phyloP scores from a whole-genome alignment of 2,113 vertebrate genomes.

The Hyperopisus bebe region DNA sequence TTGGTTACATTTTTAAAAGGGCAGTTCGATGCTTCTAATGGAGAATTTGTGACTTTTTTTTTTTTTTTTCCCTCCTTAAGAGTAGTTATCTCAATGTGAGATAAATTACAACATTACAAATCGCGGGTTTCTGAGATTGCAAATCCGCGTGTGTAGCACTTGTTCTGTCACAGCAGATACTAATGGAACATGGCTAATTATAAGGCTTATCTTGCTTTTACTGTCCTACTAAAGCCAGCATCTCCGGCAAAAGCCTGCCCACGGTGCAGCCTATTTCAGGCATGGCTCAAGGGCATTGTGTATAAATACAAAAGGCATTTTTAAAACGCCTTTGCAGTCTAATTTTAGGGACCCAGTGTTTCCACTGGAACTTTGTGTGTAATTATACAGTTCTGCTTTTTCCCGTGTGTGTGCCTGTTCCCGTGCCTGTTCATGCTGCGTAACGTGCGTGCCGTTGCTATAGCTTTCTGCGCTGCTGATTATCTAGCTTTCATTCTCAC shows the following conservation, averaged over 20 bases:
- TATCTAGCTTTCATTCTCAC: background rate
- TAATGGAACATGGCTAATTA: conserved; percentile 51
- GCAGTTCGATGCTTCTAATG: background rate
- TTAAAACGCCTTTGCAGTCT: background rate
- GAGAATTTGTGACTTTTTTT: background rate
- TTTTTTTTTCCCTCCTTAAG: background rate
- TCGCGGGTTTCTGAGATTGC: background rate
- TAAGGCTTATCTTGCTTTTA: conserved; percentile 42
- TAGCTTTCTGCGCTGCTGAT: background rate
- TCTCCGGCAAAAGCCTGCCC: conserved; percentile 47
- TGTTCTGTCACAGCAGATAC: background rate
- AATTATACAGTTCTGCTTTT: background rate
- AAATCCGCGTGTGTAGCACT: background rate
- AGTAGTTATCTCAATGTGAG: background rate
- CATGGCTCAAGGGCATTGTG: background rate
- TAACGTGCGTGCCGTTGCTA: background rate
- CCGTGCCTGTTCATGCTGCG: background rate
- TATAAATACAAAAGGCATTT: conserved; percentile 9
- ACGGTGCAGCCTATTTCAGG: conserved; percentile 44
- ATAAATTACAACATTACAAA: background rate
- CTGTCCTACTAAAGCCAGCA: conserved; percentile 60
- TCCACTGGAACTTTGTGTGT: background rate
- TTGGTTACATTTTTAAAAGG: background rate
- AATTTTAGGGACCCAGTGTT: background rate
- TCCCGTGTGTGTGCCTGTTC: background rate